Evolutionary conservation across 2,888 invertebrate genomes (phyloP).

Genomic region (Drosophila mettleri): DNA sequence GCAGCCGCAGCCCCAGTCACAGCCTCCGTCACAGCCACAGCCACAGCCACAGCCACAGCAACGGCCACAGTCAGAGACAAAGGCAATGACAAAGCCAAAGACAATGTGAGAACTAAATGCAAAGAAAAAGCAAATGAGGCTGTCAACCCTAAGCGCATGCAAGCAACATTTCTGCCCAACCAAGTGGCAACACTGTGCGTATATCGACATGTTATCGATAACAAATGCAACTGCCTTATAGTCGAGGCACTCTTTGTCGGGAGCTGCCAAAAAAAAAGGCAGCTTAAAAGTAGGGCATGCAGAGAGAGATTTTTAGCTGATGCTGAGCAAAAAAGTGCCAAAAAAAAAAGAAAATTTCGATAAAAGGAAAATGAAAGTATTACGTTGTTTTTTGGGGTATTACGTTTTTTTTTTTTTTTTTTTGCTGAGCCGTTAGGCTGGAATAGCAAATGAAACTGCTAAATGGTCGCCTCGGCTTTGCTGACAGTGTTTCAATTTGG

Average conservation of each 20-base stretch:
- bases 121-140: slow-evolving; percentile 21
- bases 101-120: slow-evolving; percentile 8
- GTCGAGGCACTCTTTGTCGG: background rate
- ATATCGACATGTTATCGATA: slow-evolving; percentile 29
- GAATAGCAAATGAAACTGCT: background rate
- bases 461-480: too few species aligned
- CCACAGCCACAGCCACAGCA: background rate
- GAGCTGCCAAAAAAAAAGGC: background rate
- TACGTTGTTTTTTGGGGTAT: background rate
- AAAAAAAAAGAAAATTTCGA: too few species aligned
- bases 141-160: slow-evolving; percentile 42
- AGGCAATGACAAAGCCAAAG: slow-evolving; percentile 14
- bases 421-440: background rate
- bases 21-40: background rate
- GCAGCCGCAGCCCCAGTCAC: background rate
- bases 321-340: background rate
- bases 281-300: background rate
- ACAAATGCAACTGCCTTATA: background rate
- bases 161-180: background rate
- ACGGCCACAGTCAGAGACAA: background rate
- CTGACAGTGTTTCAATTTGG: too few species aligned
- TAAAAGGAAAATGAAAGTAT: background rate
- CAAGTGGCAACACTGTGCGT: slow-evolving; percentile 5
- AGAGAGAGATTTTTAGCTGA: background rate
- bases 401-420: too few species aligned